Evolutionary conservation across 2,797 vertebrate genomes (phyloP), one percentile per base, ranked within the genome.

Genomic region (Protosalanx chinensis): DNA sequence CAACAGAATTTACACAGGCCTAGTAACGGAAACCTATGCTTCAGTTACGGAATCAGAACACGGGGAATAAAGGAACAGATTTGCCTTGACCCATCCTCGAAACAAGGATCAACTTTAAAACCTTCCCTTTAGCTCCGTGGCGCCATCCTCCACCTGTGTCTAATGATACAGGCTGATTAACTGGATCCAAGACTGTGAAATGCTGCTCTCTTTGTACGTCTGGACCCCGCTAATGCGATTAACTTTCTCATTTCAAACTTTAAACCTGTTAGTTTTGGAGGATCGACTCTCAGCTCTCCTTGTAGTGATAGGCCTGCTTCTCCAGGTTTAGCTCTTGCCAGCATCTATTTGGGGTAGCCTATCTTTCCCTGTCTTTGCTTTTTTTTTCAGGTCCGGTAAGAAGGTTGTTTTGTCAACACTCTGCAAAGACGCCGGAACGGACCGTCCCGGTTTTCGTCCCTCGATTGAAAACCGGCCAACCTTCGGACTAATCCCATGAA

Each of bases 191-290:
- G 73, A 85, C 71, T 77, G 78, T 84, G 85, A 88, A 88, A 86
- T 78, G 75, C 73, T 13, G 51, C 85, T 86, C 76, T 76, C 83
- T 90, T 85, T 87, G 83, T 88, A 79, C 64, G 77, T 81, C 75
- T 84, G 81, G 78, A 74, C 77, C 79, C 78, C 10, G 10, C 74
- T 90, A 92, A 92, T 90, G 81, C 76, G 84, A 91, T 92, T 91
- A 92, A 82, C 84, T 84, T 82, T 88, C 84, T 88, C 74, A 90
- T 91, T 89, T 90, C 86, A 88, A 89, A 82, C 85, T 82, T 84
- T 92, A 92, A 93, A 90, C 89, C 88, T 85, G 88, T 91, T 90
- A 90, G 88, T 85, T 87, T 88, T 90, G 87, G 88, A 79, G 86
- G 88, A 90, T 91, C 89, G 87, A 86, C 86, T 89, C 81, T 83